Evolutionary conservation across 37 sponge, comb jelly and placozoan species (phyloP).

Genomic region (Hormiphora californensis): DNA sequence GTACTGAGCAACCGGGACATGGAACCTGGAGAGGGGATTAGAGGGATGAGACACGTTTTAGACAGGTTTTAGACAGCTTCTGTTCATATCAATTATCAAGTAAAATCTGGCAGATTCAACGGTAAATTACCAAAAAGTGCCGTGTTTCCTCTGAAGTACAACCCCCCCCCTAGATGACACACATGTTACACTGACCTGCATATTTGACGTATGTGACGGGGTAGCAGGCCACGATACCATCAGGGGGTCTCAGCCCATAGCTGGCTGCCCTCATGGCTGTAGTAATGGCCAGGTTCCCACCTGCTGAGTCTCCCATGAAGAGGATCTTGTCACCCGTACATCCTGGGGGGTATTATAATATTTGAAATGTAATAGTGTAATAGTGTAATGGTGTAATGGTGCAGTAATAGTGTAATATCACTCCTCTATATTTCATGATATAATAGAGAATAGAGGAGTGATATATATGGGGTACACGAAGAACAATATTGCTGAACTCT

Average conservation of each 20-base stretch:
- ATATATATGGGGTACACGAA: too few species aligned
- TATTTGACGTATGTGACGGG: constrained; percentile 57
- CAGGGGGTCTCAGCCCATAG: constrained; percentile 71
- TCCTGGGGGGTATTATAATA: too few species aligned
- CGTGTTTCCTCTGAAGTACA: background rate
- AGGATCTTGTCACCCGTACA: constrained; percentile 78
- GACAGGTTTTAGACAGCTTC: too few species aligned
- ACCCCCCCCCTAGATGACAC: background rate
- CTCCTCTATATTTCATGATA: too few species aligned
- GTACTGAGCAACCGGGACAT: constrained; percentile 77
- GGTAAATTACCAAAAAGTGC: too few species aligned
- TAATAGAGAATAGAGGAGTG: too few species aligned
- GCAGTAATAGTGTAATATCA: too few species aligned
- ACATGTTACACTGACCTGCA: constrained; percentile 10
- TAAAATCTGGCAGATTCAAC: too few species aligned
- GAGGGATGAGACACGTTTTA: background rate
- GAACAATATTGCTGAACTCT: too few species aligned
- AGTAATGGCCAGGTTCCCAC: constrained; percentile 77
- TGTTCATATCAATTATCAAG: too few species aligned
- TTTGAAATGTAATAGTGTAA: background rate
- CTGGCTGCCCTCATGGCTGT: constrained; percentile 68
- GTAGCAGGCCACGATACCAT: constrained; percentile 74
- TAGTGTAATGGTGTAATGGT: too few species aligned
- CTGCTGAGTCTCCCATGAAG: constrained; percentile 89
- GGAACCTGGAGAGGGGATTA: constrained; percentile 50